Percentiles rank a stretch among this genome's conserved stretches.
Evolutionary conservation across 2,888 invertebrate species (phyloP).

Genomic region (Plebejus anna): DNA sequence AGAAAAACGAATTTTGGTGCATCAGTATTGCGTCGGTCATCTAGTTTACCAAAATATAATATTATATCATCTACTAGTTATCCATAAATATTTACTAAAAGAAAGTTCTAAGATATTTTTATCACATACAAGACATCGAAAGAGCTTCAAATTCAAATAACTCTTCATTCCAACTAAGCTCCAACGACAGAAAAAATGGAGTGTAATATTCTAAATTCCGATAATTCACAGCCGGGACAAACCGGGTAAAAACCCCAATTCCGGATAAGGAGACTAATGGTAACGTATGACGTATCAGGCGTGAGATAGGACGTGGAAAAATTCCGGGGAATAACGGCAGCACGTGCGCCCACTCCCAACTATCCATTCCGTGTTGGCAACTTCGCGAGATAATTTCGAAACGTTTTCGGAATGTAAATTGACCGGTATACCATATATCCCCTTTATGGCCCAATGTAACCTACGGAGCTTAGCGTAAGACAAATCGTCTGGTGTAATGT

Average conservation of each 20-base stretch:
- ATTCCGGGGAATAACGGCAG: slow-evolving; percentile 28
- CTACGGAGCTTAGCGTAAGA: slow-evolving; percentile 34
- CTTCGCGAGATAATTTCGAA: slow-evolving; percentile 51
- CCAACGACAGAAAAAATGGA: not conserved
- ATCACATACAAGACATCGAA: too few species aligned
- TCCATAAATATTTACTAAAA: too few species aligned
- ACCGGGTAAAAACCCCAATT: slow-evolving; percentile 6
- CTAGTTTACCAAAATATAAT: too few species aligned
- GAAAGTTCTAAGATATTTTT: too few species aligned
- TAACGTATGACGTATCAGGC: slow-evolving; percentile 12
- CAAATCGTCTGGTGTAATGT: slow-evolving; percentile 29
- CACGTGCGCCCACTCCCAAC: slow-evolving; percentile 49
- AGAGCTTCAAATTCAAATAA: not conserved
- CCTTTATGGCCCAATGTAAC: slow-evolving; percentile 35
- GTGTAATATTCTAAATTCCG: not conserved
- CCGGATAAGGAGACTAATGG: slow-evolving; percentile 18
- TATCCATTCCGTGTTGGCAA: slow-evolving; percentile 56
- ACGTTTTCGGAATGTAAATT: slow-evolving; percentile 52
- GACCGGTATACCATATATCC: slow-evolving; percentile 37
- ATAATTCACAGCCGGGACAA: not conserved
- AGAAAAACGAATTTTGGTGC: too few species aligned
- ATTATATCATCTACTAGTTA: too few species aligned
- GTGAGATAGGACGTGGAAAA: slow-evolving; percentile 16
- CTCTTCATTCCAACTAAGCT: not conserved
- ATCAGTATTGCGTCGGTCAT: too few species aligned